Conservation (phyloP, 1,140 invertebrate genomes). For the Zaprionus gabonicus region DNA sequence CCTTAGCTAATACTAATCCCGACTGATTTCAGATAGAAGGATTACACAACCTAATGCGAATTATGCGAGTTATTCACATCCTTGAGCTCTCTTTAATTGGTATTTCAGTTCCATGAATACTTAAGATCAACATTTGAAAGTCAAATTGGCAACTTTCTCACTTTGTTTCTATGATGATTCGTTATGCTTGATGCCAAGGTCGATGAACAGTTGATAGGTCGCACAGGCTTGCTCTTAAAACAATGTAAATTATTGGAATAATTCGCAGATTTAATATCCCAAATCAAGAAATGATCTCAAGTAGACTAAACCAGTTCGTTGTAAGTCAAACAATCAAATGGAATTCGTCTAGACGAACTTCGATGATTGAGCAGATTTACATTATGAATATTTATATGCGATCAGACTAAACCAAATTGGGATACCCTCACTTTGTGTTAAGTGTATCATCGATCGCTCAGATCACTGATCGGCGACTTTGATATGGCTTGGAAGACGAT, state of each 20-base stretch:
- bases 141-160: constrained; percentile 67
- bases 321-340: neutral
- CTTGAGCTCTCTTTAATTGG: neutral
- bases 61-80: neutral
- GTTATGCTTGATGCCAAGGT: constrained; percentile 54
- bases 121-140: constrained; percentile 63
- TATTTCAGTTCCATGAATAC: constrained; percentile 37
- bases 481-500: constrained; percentile 31
- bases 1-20: constrained; percentile 20
- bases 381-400: constrained; percentile 5
- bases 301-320: neutral
- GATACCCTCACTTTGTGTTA: constrained; percentile 1
- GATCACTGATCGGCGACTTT: constrained; percentile 26
- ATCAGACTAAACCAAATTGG: neutral
- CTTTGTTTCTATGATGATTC: constrained; percentile 54
- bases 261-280: neutral
- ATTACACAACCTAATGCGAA: constrained; percentile 6
- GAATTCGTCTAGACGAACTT: neutral
- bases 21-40: constrained; percentile 1
- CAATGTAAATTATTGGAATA: neutral
- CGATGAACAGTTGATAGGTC: constrained; percentile 26
- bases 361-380: neutral
- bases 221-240: neutral
- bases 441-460: constrained; percentile 5
- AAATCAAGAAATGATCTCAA: neutral